These are phyloP conservation scores for Triplophysa bombifrons DNA, from an alignment of 2,797 vertebrate species.

Conservation along the genomic window DNA sequence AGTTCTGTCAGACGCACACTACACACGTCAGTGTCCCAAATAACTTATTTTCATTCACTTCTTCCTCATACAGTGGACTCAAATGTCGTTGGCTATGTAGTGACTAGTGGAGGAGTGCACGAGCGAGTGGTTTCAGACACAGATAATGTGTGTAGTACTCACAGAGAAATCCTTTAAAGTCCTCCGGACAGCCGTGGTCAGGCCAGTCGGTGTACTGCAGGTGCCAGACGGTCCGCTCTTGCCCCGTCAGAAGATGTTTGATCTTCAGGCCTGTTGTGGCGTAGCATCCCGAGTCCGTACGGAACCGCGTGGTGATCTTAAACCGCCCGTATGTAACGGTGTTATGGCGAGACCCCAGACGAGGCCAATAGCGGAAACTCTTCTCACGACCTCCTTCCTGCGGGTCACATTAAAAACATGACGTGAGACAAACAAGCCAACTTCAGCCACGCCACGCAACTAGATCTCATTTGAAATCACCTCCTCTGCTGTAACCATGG, in stretches of 20 bases:
- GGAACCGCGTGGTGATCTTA: slow-evolving; percentile 96
- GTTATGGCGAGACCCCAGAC: slow-evolving; percentile 95
- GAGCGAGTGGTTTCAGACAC: too few relatives aligned
- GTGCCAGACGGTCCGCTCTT: slow-evolving; percentile 96
- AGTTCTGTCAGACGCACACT: too few relatives aligned
- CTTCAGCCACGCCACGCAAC: not conserved
- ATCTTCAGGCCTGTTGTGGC: slow-evolving; percentile 97
- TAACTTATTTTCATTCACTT: too few relatives aligned
- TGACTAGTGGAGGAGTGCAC: too few relatives aligned
- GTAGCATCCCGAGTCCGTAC: slow-evolving; percentile 97
- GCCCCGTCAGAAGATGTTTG: slow-evolving; percentile 92
- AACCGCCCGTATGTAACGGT: slow-evolving; percentile 94
- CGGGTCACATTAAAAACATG: not conserved
- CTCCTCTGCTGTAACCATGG: slow-evolving; percentile 97
- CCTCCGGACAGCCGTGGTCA: slow-evolving; percentile 95
- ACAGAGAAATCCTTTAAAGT: slow-evolving; percentile 96
- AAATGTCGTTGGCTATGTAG: too few relatives aligned
- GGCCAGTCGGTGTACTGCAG: slow-evolving; percentile 99
- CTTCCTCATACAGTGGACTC: too few relatives aligned
- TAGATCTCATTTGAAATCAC: slow-evolving; percentile 63
- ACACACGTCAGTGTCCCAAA: too few relatives aligned
- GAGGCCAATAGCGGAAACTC: slow-evolving; percentile 96
- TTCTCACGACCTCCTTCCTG: slow-evolving; percentile 95
- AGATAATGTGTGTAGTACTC: slow-evolving; percentile 59
- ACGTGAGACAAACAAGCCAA: not conserved